Evolutionary conservation across 2,113 vertebrate species (phyloP), one percentile per base, ranked within the genome.

Genomic region (Climacteris rufus): DNA sequence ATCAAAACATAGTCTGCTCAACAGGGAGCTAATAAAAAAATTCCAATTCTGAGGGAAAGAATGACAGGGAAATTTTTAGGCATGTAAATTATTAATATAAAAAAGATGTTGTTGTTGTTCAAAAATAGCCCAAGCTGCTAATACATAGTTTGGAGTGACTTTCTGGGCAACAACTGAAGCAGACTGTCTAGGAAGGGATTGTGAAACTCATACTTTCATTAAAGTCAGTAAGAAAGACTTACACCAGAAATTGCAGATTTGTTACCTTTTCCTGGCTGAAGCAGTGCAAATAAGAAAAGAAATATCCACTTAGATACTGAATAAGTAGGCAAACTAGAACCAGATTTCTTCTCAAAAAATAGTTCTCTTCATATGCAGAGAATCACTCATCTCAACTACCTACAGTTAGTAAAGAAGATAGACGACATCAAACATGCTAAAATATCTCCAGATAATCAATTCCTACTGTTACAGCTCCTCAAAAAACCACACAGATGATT

Each of bases 1-100:
- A 91, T 91, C 94, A 96, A 95, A 97, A 95, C 77, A 95, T 87
- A 79, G 68, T 95, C 84, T 95, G 87, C 83, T 95, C 49, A 87
- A 87, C 53, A 69, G 84, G 57, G 70, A 91, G 44, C 89, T 94
- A 95, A 96, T 92, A 90, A 92, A 95, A 94, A 66, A 87, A 86
- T 81, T 65, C 35, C 15, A 90, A 23, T 90, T 89, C 70, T 89
- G 56, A 92, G 23, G 33, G 33, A 47, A 87, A 79, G 59, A 90
- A 83, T 83, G 89, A 90, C 83, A 92, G 54, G 42, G 60, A 89
- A 81, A 89, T 86, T 95, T 94, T 95, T 93, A 83, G 76, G n/a
- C 87, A 42, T n/a, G 75, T 91, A 72, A 87, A 87, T 84, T 89
- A 71, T 87, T 94, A 94, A 91, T 71, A 37, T 57, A 71, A 93